Evolutionary conservation across 2,113 vertebrate species (phyloP).

Genomic region (Coreoperca whiteheadi): DNA sequence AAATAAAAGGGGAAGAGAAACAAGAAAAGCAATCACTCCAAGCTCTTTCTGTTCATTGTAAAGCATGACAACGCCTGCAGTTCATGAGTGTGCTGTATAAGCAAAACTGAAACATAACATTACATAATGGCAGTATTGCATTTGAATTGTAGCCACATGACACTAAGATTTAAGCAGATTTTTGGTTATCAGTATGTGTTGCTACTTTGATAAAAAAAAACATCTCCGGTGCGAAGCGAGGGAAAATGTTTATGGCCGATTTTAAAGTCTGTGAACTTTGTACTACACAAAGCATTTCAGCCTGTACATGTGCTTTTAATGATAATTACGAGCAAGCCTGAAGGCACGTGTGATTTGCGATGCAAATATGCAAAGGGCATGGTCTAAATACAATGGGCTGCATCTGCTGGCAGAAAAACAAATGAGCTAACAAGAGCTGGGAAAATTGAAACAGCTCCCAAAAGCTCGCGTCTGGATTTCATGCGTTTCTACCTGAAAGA

Average conservation of each 20-base stretch:
- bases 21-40: slow-evolving; percentile 15
- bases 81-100: background rate
- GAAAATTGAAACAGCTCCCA: background rate
- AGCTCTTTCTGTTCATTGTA: background rate
- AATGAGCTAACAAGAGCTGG: slow-evolving; percentile 8
- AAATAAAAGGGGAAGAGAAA: slow-evolving; percentile 58
- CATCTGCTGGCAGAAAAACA: slow-evolving; percentile 9
- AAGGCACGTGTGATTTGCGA: slow-evolving; percentile 47
- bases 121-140: background rate
- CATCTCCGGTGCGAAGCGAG: background rate
- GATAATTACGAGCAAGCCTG: slow-evolving; percentile 19
- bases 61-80: background rate
- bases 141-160: background rate
- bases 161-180: background rate
- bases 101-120: slow-evolving; percentile 50
- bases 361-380: slow-evolving; percentile 45
- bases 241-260: background rate
- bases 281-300: background rate
- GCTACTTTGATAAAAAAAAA: background rate
- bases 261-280: slow-evolving; percentile 21
- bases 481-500: background rate
- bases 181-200: background rate
- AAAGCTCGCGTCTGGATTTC: background rate
- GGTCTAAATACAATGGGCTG: slow-evolving; percentile 30
- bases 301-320: slow-evolving; percentile 16